Evolutionary conservation across 2,888 invertebrate species (phyloP).

Genomic region (Tuberolachnus salignus): DNA sequence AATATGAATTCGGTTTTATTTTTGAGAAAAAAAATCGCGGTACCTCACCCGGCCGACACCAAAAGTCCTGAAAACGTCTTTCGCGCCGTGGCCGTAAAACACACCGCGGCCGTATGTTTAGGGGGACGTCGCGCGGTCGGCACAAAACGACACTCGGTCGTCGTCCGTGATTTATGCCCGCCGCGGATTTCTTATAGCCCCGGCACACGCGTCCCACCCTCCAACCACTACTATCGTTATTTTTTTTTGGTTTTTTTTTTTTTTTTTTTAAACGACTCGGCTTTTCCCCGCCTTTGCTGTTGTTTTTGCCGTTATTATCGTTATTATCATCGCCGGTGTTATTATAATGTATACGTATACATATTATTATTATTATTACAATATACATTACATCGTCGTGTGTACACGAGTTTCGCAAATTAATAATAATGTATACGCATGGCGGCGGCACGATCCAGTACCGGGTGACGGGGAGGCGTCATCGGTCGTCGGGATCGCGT

Average conservation of each 20-base stretch:
- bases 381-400: neutral
- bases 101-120: no score
- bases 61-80: no score
- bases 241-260: neutral
- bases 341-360: neutral
- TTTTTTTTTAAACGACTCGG: constrained; percentile 28
- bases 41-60: no score
- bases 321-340: constrained; percentile 20
- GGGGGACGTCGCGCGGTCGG: neutral
- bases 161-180: constrained; percentile 33
- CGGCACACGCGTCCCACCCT: constrained; percentile 20
- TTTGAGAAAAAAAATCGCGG: no score
- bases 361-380: constrained; percentile 17
- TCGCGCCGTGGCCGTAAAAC: no score
- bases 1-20: no score
- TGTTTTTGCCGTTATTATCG: neutral
- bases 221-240: neutral
- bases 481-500: constrained; percentile 8
- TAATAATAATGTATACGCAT: neutral
- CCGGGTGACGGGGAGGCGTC: no score
- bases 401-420: constrained; percentile 29
- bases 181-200: constrained; percentile 22
- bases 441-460: constrained; percentile 42
- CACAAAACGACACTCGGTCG: constrained; percentile 18
- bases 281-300: neutral